These are phyloP conservation scores for Ginglymostoma cirratum DNA, from an alignment of 2,113 vertebrate species.

Conservation along the genomic window DNA sequence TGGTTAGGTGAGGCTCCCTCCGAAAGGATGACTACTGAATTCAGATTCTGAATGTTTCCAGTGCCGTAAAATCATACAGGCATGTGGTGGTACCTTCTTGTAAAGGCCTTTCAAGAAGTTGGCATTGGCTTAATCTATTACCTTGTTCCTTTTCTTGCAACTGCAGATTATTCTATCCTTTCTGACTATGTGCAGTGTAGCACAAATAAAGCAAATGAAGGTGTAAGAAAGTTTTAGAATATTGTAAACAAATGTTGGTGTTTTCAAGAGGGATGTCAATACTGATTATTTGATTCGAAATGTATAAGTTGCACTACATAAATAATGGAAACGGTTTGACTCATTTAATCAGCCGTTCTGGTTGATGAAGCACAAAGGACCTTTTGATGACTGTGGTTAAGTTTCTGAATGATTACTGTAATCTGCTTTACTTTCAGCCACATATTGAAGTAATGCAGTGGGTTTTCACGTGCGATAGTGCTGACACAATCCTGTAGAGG, in stretches of 20 bases:
- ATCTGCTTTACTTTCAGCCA: slow-evolving; percentile 20
- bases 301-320: background rate
- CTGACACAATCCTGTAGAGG: background rate
- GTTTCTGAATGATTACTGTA: background rate
- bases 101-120: background rate
- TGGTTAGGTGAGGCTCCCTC: background rate
- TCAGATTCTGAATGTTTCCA: background rate
- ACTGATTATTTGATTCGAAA: background rate
- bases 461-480: background rate
- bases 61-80: background rate
- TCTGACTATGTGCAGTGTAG: background rate
- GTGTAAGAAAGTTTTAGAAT: background rate
- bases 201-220: background rate
- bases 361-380: background rate
- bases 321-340: background rate
- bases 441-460: background rate
- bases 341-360: background rate
- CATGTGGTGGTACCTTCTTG: background rate
- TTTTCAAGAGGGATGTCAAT: background rate
- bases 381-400: background rate
- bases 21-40: background rate
- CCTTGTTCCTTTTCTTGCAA: background rate
- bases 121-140: background rate
- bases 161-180: background rate
- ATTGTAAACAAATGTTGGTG: background rate